Base-by-base conservation (phyloP, 2,797 vertebrate genomes). In the Crypturellus tataupa region DNA sequence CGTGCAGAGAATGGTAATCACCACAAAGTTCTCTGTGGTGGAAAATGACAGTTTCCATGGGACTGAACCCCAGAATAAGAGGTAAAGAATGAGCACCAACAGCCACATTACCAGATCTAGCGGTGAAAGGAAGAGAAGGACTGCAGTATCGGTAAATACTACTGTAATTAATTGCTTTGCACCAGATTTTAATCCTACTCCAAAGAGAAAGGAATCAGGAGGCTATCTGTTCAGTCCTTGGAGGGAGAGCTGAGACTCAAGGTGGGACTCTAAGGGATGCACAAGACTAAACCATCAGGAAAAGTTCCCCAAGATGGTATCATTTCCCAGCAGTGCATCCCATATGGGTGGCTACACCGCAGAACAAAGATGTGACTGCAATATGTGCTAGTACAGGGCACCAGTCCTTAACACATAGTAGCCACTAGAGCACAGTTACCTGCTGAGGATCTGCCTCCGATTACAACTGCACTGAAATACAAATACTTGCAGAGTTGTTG, bases 101-200 rank as follows among this genome's bases (percentile, higher is more conserved):
- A 63, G 60, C 53, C 58, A 2, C 39, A 58, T 27, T 33, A 47
- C 25, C 37, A 39, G 12, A 29, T 37, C 27, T 46, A 24, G 11
- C 58, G 24, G 33, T 1, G 10, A 15, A 25, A 5, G 24, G 44
- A 51, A 65, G 62, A 62, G 35, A 12, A n/a, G 39, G 20, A 7
- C 39, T 31, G n/a, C 23, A 16, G 46, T n/a, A 10, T 17, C 15
- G 63, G 39, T 46, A 69, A 68, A 31, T 14, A 23, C 1, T 60
- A 25, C 55, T 51, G 44, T 62, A 37, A 8, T 4, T 25, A 33
- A 10, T 5, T 63, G 18, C 40, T 62, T 49, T 49, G 29, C 24
- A 39, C 11, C 67, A 75, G n/a, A 51, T 6, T 5, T 4, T 24
- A n/a, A 9, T 0, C 0, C 55, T 39, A 2, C 1, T 1, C 11